Conservation (phyloP, 1,140 invertebrate species). For the Agrilus planipennis region DNA sequence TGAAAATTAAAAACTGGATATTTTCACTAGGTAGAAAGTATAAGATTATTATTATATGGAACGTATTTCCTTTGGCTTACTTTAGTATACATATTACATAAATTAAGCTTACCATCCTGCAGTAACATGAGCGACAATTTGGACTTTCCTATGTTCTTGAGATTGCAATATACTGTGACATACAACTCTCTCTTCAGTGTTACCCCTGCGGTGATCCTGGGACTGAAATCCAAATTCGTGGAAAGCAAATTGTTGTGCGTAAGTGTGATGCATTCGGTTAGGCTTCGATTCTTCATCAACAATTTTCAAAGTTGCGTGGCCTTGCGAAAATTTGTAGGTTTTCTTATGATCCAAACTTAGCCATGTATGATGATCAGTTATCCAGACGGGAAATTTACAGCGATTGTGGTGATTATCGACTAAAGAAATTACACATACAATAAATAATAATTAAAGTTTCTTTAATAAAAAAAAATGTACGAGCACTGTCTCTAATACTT, state of each 20-base stretch:
- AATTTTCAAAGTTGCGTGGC: slow-evolving; percentile 60
- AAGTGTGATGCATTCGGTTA: slow-evolving; percentile 21
- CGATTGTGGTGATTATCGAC: slow-evolving; percentile 46
- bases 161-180: slow-evolving; percentile 55
- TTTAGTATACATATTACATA: too few relatives aligned
- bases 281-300: slow-evolving; percentile 28
- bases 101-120: slow-evolving; percentile 54
- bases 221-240: slow-evolving; percentile 32
- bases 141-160: slow-evolving; percentile 44
- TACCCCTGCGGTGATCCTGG: slow-evolving; percentile 34
- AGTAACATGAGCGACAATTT: slow-evolving; percentile 59
- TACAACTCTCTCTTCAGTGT: slow-evolving; percentile 47
- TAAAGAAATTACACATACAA: slow-evolving; percentile 17
- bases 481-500: not conserved
- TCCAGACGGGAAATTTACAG: slow-evolving; percentile 65
- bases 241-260: slow-evolving; percentile 20
- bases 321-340: slow-evolving; percentile 60
- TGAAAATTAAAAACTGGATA: not conserved
- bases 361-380: slow-evolving; percentile 65
- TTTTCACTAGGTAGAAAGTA: too few relatives aligned
- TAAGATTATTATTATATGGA: too few relatives aligned
- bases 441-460: not conserved
- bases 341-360: slow-evolving; percentile 61
- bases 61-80: too few relatives aligned
- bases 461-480: not conserved